Evolutionary conservation across 23 tunicate species (phyloP).

Genomic region (Styela clava): DNA sequence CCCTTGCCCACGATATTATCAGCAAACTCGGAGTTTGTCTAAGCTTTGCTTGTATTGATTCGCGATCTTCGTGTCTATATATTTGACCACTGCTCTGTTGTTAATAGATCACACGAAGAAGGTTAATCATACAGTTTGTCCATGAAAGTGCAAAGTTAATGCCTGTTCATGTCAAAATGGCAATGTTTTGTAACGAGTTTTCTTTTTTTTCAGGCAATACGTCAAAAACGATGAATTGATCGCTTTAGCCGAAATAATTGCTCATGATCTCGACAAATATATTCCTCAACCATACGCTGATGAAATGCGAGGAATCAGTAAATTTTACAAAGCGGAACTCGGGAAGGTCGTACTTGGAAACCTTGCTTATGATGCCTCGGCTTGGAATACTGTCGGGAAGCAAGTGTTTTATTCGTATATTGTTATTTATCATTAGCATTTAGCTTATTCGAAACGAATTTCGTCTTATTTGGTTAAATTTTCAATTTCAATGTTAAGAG

Average conservation of each 20-base stretch:
- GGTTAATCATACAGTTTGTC: too few relatives aligned
- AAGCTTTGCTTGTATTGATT: too few relatives aligned
- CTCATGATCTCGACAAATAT: constrained; percentile 27
- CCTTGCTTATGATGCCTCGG: constrained; percentile 73
- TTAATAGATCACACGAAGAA: too few relatives aligned
- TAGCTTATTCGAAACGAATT: background rate
- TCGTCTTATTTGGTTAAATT: background rate
- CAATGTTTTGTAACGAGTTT: too few relatives aligned
- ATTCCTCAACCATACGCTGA: constrained; percentile 82
- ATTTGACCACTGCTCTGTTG: too few relatives aligned
- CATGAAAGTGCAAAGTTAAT: too few relatives aligned
- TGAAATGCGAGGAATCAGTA: constrained; percentile 61
- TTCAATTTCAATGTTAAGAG: background rate
- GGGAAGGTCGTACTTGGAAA: constrained; percentile 55
- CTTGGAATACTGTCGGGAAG: constrained; percentile 45
- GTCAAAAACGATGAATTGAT: background rate
- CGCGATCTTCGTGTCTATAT: too few relatives aligned
- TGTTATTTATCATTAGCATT: background rate
- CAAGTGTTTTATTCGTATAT: background rate
- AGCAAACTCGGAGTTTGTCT: too few relatives aligned
- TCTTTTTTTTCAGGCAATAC: constrained; percentile 10
- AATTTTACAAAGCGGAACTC: constrained; percentile 8
- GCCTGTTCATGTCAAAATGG: too few relatives aligned
- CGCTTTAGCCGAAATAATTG: constrained; percentile 9
- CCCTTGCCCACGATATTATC: too few relatives aligned